phyloP scores from a whole-genome alignment of 2,797 vertebrate genomes.

The Hypotaenidia philippensis region DNA sequence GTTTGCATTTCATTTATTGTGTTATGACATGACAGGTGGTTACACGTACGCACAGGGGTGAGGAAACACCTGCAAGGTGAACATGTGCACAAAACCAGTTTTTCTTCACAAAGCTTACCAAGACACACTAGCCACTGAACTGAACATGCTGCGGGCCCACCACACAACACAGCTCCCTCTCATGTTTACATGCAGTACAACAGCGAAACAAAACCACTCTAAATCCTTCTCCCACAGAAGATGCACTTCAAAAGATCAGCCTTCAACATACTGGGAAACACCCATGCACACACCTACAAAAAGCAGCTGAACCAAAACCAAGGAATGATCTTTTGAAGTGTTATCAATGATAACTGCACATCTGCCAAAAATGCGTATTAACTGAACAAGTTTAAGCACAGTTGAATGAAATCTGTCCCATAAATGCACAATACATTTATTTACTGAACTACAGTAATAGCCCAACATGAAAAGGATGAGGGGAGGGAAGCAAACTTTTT shows the following conservation, averaged over 20 bases:
- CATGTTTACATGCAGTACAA: constrained; percentile 28
- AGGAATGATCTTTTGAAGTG: neutral
- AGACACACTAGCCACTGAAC: constrained; percentile 1
- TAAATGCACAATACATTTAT: neutral
- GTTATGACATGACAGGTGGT: constrained; percentile 33
- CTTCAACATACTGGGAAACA: neutral
- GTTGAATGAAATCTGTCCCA: neutral
- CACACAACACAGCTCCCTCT: neutral
- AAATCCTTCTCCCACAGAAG: neutral
- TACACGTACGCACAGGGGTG: constrained; percentile 29
- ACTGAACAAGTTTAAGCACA: neutral
- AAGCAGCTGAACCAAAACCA: neutral
- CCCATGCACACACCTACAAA: accelerated
- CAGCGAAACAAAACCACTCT: neutral
- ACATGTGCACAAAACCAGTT: neutral
- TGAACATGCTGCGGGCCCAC: neutral
- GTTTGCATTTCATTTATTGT: constrained; percentile 65
- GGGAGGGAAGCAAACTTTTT: neutral
- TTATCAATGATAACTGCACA: neutral
- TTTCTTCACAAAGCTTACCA: constrained; percentile 22
- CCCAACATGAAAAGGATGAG: neutral
- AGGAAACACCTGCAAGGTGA: neutral
- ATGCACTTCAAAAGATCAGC: neutral
- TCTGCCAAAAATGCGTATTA: neutral
- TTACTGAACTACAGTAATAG: neutral